Conservation (phyloP, 2,888 invertebrate genomes). For the Tortrix viridana region DNA sequence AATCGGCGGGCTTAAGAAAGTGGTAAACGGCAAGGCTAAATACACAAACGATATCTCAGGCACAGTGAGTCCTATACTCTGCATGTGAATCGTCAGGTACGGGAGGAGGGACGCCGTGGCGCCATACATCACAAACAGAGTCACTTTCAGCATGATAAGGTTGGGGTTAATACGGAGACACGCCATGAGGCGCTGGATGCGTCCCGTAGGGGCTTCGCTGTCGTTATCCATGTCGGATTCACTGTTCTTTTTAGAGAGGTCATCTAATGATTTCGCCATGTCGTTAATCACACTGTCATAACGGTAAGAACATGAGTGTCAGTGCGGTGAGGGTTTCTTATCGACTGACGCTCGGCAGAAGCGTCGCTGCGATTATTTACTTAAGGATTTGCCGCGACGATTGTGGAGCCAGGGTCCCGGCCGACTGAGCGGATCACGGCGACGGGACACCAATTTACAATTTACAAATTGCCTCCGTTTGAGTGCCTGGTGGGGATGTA, state of each 20-base stretch:
- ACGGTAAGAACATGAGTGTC: slow-evolving; percentile 56
- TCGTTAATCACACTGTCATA: slow-evolving; percentile 62
- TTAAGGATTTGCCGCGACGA: slow-evolving; percentile 54
- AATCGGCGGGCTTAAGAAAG: slow-evolving; percentile 93
- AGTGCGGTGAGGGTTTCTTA: slow-evolving; percentile 70
- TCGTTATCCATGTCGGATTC: slow-evolving; percentile 79
- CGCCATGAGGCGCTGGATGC: slow-evolving; percentile 73
- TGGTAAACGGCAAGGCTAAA: slow-evolving; percentile 92
- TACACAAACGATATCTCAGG: slow-evolving; percentile 95
- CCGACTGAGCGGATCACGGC: slow-evolving; percentile 72
- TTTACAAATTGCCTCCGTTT: slow-evolving; percentile 84
- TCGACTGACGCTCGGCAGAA: slow-evolving; percentile 73
- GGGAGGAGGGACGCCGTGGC: slow-evolving; percentile 93
- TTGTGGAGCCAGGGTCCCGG: slow-evolving; percentile 67
- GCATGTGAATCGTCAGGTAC: slow-evolving; percentile 95
- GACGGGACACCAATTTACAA: slow-evolving; percentile 81
- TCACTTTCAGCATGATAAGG: slow-evolving; percentile 91
- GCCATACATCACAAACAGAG: slow-evolving; percentile 93
- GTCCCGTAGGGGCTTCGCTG: slow-evolving; percentile 64
- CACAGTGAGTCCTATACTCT: slow-evolving; percentile 93
- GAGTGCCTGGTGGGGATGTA: slow-evolving; percentile 83
- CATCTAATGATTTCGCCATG: slow-evolving; percentile 70
- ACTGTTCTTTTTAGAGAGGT: slow-evolving; percentile 71
- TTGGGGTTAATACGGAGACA: slow-evolving; percentile 88
- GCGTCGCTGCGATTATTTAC: slow-evolving; percentile 69